phyloP scores from a whole-genome alignment of 2,113 vertebrate species.

The Lasiurus cinereus region DNA sequence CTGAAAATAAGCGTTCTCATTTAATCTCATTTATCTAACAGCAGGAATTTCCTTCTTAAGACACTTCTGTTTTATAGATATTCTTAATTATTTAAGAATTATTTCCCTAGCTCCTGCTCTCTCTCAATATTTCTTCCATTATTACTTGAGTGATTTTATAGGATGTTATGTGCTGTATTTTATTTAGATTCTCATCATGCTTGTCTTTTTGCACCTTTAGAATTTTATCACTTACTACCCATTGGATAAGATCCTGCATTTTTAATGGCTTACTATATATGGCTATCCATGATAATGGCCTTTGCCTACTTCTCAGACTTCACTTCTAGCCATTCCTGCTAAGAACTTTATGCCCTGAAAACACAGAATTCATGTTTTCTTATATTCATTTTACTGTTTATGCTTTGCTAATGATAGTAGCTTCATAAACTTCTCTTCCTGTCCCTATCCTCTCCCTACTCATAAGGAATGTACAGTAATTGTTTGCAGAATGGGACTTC shows the following conservation, averaged over 20 bases:
- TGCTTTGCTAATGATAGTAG: not conserved
- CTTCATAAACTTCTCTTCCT: not conserved
- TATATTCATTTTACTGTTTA: not conserved
- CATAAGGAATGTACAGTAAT: not conserved
- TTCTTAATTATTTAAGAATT: slow-evolving; percentile 47
- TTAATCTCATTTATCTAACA: slow-evolving; percentile 34
- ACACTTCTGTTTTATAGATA: slow-evolving; percentile 23
- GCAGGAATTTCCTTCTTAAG: not conserved
- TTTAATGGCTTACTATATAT: not conserved
- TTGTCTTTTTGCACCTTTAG: not conserved
- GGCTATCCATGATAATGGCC: not conserved
- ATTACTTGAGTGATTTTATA: not conserved
- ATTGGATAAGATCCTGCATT: not conserved
- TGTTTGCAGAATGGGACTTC: too few species aligned
- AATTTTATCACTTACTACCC: not conserved
- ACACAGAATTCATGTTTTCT: not conserved
- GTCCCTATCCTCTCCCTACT: rapidly evolving
- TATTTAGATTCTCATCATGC: not conserved
- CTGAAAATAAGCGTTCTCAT: slow-evolving; percentile 35
- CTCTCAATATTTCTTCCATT: not conserved
- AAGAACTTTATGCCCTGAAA: not conserved
- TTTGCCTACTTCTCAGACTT: not conserved
- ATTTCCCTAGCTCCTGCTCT: not conserved
- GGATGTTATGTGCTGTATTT: not conserved
- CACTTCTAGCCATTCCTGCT: not conserved